A percentile compares a stretch with the other conserved stretches of the same genome.
These are phyloP conservation scores for Vireo griseus DNA, from an alignment of 2,797 vertebrate species.

Conservation along the genomic window DNA sequence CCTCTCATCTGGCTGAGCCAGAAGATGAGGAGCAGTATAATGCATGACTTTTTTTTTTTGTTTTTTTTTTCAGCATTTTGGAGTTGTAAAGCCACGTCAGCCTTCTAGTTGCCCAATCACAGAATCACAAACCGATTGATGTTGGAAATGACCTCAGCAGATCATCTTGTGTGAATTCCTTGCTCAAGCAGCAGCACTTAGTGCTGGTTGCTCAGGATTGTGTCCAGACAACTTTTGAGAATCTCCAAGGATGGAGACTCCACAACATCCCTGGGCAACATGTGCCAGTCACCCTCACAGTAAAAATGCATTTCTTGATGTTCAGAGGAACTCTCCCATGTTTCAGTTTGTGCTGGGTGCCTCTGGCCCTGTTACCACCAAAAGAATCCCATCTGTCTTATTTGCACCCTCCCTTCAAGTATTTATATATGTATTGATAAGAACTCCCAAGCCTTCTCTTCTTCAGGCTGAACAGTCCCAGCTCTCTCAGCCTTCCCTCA, in stretches of 20 bases:
- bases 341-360: neutral
- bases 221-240: neutral
- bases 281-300: neutral
- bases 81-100: neutral
- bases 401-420: neutral
- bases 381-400: rapidly evolving
- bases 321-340: neutral
- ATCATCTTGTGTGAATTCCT: neutral
- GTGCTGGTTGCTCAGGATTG: rapidly evolving
- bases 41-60: neutral
- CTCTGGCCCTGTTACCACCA: neutral
- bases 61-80: neutral
- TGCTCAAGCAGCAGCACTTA: neutral
- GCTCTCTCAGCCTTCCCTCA: neutral
- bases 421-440: neutral
- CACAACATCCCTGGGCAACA: neutral
- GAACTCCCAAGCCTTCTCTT: neutral
- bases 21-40: neutral
- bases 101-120: neutral
- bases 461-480: neutral
- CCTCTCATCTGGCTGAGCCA: rapidly evolving
- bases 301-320: neutral
- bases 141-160: neutral
- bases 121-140: neutral
- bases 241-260: neutral